Evolutionary conservation across 2,888 invertebrate genomes (phyloP).

Genomic region (Stenichneumon culpator): DNA sequence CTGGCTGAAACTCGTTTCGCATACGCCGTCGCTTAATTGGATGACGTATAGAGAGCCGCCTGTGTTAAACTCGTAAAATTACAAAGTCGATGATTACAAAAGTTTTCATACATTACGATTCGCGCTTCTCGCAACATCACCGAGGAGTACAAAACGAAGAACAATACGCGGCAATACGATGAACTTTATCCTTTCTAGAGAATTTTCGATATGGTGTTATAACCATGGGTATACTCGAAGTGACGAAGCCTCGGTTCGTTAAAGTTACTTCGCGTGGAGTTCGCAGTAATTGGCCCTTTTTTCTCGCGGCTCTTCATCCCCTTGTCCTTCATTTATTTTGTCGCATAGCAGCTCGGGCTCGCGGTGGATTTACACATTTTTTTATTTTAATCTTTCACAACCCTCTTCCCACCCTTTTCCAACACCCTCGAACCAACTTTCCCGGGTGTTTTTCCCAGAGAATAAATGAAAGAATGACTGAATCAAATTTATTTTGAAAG

Average conservation of each 20-base stretch:
- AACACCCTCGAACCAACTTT: conserved; percentile 21
- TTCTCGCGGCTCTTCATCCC: not conserved
- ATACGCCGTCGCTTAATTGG: not conserved
- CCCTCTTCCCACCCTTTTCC: not conserved
- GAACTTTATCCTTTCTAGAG: conserved; percentile 33
- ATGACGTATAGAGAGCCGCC: not conserved
- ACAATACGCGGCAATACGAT: conserved; percentile 26
- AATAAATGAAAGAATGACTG: not conserved
- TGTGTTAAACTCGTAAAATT: not conserved
- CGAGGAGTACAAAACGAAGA: conserved; percentile 1
- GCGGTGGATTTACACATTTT: conserved; percentile 4
- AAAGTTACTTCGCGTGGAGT: conserved; percentile 60
- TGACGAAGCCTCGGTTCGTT: conserved; percentile 57
- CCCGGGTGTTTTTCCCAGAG: too few species aligned
- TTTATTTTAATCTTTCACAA: not conserved
- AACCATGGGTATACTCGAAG: conserved; percentile 50
- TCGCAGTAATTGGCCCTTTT: conserved; percentile 56
- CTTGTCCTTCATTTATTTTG: conserved; percentile 47
- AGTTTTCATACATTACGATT: conserved; percentile 13
- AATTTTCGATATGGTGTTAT: conserved; percentile 46
- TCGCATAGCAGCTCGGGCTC: conserved; percentile 6
- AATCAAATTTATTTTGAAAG: too few species aligned
- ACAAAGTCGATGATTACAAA: conserved; percentile 30
- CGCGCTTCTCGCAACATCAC: conserved; percentile 4
- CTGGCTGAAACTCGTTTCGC: conserved; percentile 1